Percentiles rank a stretch among this genome's conserved stretches.
Evolutionary conservation across 1,140 invertebrate genomes (phyloP).

Genomic region (Brachystomella parvula): DNA sequence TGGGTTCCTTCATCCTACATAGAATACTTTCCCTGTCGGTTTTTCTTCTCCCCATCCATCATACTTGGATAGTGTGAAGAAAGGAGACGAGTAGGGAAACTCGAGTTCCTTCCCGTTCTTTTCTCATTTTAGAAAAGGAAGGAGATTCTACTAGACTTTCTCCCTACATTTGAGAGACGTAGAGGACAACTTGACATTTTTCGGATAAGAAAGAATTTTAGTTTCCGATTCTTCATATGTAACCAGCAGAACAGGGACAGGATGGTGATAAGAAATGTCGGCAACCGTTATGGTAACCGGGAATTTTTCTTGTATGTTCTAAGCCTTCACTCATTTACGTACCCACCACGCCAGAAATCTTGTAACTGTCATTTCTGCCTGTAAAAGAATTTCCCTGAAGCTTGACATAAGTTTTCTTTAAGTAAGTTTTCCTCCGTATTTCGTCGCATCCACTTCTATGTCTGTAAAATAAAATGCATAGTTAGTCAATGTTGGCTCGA

Average conservation of each 20-base stretch:
- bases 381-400: no score
- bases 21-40: neutral
- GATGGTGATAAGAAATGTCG: neutral
- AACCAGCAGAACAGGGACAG: neutral
- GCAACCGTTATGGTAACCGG: neutral
- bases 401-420: no score
- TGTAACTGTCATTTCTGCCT: no score
- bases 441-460: neutral
- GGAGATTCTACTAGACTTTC: neutral
- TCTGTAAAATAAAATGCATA: neutral
- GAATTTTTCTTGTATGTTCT: neutral
- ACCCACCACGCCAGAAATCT: no score
- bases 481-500: neutral
- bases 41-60: neutral
- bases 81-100: neutral
- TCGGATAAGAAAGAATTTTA: neutral
- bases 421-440: no score
- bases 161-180: neutral
- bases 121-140: no score
- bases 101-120: neutral
- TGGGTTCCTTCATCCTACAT: no score
- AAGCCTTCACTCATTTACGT: neutral
- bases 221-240: neutral
- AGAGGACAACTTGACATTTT: neutral
- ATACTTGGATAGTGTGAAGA: neutral